Percentiles rank a stretch among this genome's conserved stretches.
Conservation (phyloP, 1,140 invertebrate genomes). For the Drosophila kanapiae region DNA sequence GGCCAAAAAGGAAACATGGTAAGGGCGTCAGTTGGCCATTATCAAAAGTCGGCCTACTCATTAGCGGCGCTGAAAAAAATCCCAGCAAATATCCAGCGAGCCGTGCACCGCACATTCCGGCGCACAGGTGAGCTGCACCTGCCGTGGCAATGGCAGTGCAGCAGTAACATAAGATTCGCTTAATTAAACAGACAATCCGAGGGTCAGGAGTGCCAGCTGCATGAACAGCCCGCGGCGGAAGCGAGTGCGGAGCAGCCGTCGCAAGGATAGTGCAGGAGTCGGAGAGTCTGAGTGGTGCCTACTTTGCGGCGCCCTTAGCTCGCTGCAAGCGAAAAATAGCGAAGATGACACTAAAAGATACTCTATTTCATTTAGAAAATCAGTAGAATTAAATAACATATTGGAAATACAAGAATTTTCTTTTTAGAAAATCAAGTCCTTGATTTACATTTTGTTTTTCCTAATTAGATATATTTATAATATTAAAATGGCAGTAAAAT, state of each 20-base stretch:
- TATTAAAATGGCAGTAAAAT: background rate
- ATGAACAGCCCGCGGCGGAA: slow-evolving; percentile 54
- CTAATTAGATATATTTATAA: background rate
- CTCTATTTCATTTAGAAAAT: background rate
- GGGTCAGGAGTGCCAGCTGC: slow-evolving; percentile 36
- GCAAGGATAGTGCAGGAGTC: slow-evolving; percentile 4
- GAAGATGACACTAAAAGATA: background rate
- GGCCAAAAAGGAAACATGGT: slow-evolving; percentile 19
- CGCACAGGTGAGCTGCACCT: slow-evolving; percentile 42
- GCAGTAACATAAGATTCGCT: slow-evolving; percentile 43
- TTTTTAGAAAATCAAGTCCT: too few species aligned
- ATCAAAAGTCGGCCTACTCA: slow-evolving; percentile 35
- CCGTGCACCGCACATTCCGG: slow-evolving; percentile 12
- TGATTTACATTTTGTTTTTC: too few species aligned
- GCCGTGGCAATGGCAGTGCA: slow-evolving; percentile 26
- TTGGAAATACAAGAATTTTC: too few species aligned
- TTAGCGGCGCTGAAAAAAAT: slow-evolving; percentile 15
- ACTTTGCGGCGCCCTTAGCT: slow-evolving; percentile 4
- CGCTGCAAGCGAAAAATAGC: background rate
- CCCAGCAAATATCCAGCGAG: background rate
- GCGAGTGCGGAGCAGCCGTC: slow-evolving; percentile 32
- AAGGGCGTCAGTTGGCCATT: slow-evolving; percentile 47
- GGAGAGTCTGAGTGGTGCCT: slow-evolving; percentile 12
- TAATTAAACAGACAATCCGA: slow-evolving; percentile 51
- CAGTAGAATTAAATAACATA: too few species aligned